phyloP scores from a whole-genome alignment of 2,888 invertebrate species.

The Lasioglossum vierecki region DNA sequence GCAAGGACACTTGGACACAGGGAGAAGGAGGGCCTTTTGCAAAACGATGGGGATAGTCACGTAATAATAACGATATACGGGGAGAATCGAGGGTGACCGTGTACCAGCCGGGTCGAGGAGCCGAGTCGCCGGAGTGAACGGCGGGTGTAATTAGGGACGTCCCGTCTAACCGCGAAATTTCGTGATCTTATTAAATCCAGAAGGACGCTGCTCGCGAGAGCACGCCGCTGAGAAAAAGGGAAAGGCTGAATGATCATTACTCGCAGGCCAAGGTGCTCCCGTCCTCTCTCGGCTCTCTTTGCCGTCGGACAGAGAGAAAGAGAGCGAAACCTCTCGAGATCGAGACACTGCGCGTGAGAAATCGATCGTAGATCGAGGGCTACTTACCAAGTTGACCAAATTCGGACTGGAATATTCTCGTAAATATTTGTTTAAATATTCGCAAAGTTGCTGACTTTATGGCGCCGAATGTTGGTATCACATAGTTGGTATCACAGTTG shows the following conservation, averaged over 20 bases:
- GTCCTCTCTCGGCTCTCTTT: constrained; percentile 19
- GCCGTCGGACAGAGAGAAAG: background rate
- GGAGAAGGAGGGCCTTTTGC: constrained; percentile 7
- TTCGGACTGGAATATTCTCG: background rate
- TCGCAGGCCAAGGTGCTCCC: constrained; percentile 64
- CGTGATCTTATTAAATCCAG: constrained; percentile 81
- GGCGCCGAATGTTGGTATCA: too few species aligned
- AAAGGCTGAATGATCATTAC: constrained; percentile 72
- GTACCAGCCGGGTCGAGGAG: constrained; percentile 9
- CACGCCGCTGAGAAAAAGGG: constrained; percentile 64
- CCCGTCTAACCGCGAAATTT: constrained; percentile 81
- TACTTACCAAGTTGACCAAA: background rate
- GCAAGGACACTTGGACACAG: constrained; percentile 64
- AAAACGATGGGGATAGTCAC: constrained; percentile 28
- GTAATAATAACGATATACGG: constrained; percentile 70
- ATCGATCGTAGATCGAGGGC: background rate
- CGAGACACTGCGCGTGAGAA: background rate
- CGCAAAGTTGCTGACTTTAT: too few species aligned
- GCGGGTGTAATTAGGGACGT: constrained; percentile 77
- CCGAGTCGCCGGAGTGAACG: constrained; percentile 63
- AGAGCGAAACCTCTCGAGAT: background rate
- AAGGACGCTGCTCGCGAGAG: constrained; percentile 65
- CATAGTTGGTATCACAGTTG: too few species aligned
- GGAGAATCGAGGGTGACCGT: constrained; percentile 70
- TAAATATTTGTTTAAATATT: too few species aligned